Evolutionary conservation across 2,113 vertebrate species (phyloP), one percentile per base, ranked within the genome.

Genomic region (Dipodomys merriami): DNA sequence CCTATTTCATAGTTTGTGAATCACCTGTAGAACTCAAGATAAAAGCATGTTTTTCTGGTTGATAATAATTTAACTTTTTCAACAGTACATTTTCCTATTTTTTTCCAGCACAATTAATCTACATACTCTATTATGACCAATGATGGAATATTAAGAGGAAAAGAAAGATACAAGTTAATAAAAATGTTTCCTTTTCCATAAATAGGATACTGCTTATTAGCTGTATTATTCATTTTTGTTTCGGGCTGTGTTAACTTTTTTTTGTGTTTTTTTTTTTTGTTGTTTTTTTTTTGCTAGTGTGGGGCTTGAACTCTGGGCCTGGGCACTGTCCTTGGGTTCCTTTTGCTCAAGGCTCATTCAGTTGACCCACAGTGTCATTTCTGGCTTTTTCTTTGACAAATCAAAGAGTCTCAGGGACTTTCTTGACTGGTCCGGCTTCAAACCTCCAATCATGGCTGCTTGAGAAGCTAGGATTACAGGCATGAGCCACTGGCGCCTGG

Each of bases 11-110:
- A 13, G 60, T 92, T 89, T 83, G 4, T 85, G 29, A 23, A 44
- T 33, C 29, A 33, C 67, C 27, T 77, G 74, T 81, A 69, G 7
- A 87, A 86, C 46, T 93, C 49, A 3, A 12, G 11, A 5, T 93
- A 25, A 89, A 87, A 95, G 72, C 9, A 9, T 82, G 3, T 82
- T 89, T 88, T 86, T 22, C 33, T 64, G 11, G 39, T 87, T 91
- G 10, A 25, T 90, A 73, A 74, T 88, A 89, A 81, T 81, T 30
- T 76, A 80, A 77, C 29, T 73, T 86, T 95, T 93, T 78, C 46
- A 81, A 11, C 68, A 62, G 1, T 80, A 23, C 11, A 7, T 77
- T 88, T 93, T 62, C 20, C 79, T 71, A 25, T 69, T 57, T 94
- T 64, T 77, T 49, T 53, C 62, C 6, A 60, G 20, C 4, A 33